Evolutionary conservation across 2,888 invertebrate genomes (phyloP).

Genomic region (Erannis defoliaria): DNA sequence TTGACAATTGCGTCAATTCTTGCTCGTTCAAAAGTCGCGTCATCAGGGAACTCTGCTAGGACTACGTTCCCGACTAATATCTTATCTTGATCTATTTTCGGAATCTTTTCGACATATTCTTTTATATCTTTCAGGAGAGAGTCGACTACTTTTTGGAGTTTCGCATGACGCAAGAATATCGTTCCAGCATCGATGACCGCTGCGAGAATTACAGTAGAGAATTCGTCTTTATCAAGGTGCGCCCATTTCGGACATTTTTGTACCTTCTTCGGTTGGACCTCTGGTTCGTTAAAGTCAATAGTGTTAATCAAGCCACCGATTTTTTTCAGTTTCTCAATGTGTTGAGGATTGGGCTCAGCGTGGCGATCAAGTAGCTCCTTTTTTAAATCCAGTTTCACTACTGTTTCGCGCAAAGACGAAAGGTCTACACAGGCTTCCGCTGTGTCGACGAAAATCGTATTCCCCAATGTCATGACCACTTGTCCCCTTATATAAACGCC

Average conservation of each 20-base stretch:
- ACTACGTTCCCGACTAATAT: constrained; percentile 75
- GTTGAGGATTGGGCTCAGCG: constrained; percentile 74
- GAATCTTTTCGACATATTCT: constrained; percentile 58
- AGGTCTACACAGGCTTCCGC: constrained; percentile 86
- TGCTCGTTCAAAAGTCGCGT: constrained; percentile 75
- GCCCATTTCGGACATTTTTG: constrained; percentile 72
- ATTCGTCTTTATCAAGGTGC: constrained; percentile 71
- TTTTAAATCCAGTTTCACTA: constrained; percentile 85
- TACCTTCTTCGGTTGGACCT: constrained; percentile 44
- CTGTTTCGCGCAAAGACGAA: constrained; percentile 74
- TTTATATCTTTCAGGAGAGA: constrained; percentile 74
- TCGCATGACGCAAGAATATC: constrained; percentile 81
- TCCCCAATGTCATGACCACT: constrained; percentile 86
- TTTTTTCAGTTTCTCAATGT: constrained; percentile 77
- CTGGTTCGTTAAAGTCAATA: constrained; percentile 39
- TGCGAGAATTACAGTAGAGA: constrained; percentile 75
- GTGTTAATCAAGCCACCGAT: constrained; percentile 67
- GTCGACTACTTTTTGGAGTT: constrained; percentile 74
- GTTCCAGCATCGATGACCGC: constrained; percentile 75
- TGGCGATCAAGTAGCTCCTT: constrained; percentile 78
- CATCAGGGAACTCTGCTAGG: constrained; percentile 80
- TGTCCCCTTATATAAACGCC: constrained; percentile 72
- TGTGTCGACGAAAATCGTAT: constrained; percentile 89
- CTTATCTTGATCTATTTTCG: constrained; percentile 48
- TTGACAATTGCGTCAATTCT: constrained; percentile 69